Conservation (phyloP, 2,113 vertebrate genomes). For the Oostethus manadensis region DNA sequence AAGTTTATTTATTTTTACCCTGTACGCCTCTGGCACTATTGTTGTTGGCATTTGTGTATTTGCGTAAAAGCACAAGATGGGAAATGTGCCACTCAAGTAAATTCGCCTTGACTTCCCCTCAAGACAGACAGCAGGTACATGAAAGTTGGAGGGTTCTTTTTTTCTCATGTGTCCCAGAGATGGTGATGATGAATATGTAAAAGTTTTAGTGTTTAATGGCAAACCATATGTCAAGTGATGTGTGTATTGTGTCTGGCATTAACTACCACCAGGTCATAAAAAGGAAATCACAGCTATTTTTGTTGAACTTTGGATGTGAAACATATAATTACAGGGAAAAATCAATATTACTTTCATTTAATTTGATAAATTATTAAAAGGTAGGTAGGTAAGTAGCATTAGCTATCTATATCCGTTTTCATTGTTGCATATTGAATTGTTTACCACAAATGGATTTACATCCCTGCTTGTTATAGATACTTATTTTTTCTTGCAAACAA, state of each 20-base stretch:
- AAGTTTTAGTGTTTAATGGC: slow-evolving; percentile 22
- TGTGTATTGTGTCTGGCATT: slow-evolving; percentile 14
- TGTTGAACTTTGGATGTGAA: too few species aligned
- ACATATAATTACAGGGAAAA: too few species aligned
- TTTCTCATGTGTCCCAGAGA: not conserved
- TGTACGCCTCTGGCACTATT: not conserved
- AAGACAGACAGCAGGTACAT: not conserved
- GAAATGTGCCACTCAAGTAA: not conserved
- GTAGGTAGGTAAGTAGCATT: too few species aligned
- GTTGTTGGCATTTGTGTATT: not conserved
- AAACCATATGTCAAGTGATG: slow-evolving; percentile 10
- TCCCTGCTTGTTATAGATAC: too few species aligned
- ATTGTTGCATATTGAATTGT: too few species aligned
- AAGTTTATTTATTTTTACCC: not conserved
- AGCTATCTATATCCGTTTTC: too few species aligned
- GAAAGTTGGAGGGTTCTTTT: not conserved
- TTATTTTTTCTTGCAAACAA: too few species aligned
- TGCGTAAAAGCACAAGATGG: not conserved
- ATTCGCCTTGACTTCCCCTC: not conserved
- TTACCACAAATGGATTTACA: too few species aligned
- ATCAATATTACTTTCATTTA: too few species aligned
- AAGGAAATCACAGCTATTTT: not conserved
- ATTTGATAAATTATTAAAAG: too few species aligned
- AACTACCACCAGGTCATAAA: slow-evolving; percentile 11
- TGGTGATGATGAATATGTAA: not conserved